These are phyloP conservation scores for Alosa alosa DNA, from an alignment of 2,113 vertebrate species.

Conservation along the genomic window DNA sequence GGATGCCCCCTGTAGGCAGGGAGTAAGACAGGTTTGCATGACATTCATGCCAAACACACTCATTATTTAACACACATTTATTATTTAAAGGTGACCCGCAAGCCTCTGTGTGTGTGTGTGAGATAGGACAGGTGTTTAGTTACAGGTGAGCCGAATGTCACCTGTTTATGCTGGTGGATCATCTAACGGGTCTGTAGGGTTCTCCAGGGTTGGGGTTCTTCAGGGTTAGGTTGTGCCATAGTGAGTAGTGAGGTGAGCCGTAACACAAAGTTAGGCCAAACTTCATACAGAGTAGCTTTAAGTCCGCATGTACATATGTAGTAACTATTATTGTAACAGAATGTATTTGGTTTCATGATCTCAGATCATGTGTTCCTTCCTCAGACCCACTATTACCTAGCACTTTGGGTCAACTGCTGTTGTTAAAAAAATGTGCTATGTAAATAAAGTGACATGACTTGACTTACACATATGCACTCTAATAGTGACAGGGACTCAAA, in stretches of 20 bases:
- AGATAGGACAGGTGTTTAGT: not conserved
- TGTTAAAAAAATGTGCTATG: no score
- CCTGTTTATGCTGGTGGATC: not conserved
- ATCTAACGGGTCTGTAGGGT: not conserved
- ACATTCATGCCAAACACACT: not conserved
- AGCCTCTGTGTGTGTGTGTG: not conserved
- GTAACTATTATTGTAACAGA: not conserved
- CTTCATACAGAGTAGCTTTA: not conserved
- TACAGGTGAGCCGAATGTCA: not conserved
- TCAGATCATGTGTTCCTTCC: not conserved
- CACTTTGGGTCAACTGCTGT: no score
- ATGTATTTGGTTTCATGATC: not conserved
- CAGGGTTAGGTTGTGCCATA: not conserved
- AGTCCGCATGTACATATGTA: not conserved
- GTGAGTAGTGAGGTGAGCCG: not conserved
- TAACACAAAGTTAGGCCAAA: not conserved
- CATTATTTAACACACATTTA: no score
- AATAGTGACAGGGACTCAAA: no score
- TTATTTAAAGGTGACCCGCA: no score
- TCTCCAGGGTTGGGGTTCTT: not conserved
- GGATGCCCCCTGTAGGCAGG: not conserved
- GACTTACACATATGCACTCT: no score
- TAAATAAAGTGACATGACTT: no score
- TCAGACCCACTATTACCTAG: not conserved
- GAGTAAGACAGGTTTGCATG: not conserved